phyloP scores from a whole-genome alignment of 2,797 vertebrate genomes.

The Alcedo atthis region DNA sequence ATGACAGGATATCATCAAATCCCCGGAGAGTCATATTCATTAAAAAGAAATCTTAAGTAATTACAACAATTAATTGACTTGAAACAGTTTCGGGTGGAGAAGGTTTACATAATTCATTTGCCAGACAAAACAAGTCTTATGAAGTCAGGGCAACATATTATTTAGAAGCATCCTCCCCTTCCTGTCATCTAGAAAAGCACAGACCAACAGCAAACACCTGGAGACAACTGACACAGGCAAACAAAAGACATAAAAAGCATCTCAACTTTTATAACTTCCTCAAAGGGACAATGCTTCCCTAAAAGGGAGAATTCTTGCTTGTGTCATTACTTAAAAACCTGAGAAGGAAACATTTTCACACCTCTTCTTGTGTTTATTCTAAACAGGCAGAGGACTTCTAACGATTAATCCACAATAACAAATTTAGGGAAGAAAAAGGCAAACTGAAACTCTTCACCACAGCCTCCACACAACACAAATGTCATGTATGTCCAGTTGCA shows the following conservation, averaged over 20 bases:
- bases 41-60: slow-evolving; percentile 92
- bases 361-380: neutral
- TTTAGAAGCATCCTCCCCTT: slow-evolving; percentile 46
- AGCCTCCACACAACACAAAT: neutral
- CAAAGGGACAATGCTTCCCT: neutral
- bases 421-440: neutral
- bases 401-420: neutral
- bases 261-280: neutral
- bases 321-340: neutral
- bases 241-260: neutral
- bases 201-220: neutral
- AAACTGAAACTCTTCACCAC: neutral
- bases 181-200: neutral
- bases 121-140: slow-evolving; percentile 84
- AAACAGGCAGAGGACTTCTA: neutral
- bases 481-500: neutral
- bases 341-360: neutral
- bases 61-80: slow-evolving; percentile 92
- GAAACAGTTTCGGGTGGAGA: slow-evolving; percentile 86
- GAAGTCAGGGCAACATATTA: slow-evolving; percentile 62
- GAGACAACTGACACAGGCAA: neutral
- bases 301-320: neutral
- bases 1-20: slow-evolving; percentile 87
- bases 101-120: slow-evolving; percentile 91
- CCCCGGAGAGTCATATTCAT: slow-evolving; percentile 87